These are phyloP conservation scores for Esox niger DNA, from an alignment of 2,113 vertebrate species.

Conservation along the genomic window DNA sequence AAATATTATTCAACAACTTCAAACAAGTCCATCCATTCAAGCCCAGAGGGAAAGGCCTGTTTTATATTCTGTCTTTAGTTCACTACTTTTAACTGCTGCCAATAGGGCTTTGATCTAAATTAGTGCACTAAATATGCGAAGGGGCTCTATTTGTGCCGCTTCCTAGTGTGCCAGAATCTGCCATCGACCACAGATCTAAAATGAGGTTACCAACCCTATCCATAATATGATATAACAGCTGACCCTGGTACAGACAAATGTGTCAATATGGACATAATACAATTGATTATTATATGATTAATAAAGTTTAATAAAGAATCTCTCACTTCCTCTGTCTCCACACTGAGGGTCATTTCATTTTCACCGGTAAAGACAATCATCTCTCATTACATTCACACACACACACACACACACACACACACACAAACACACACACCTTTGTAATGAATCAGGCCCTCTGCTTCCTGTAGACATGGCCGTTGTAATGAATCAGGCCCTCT, in stretches of 20 bases:
- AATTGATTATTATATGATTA: too few relatives aligned
- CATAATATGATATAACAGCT: neutral
- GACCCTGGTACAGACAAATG: neutral
- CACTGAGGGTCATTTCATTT: conserved; percentile 69
- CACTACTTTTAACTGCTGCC: neutral
- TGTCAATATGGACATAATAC: too few relatives aligned
- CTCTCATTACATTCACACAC: conserved; percentile 49
- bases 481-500: too few relatives aligned
- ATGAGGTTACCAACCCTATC: neutral
- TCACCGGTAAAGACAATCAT: conserved; percentile 73
- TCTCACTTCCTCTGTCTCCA: conserved; percentile 46
- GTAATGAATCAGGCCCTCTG: too few relatives aligned
- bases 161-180: neutral
- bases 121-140: too few relatives aligned
- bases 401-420: conserved; percentile 15
- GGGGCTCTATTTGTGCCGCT: too few relatives aligned
- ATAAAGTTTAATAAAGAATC: too few relatives aligned
- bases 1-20: conserved; percentile 5
- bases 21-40: neutral
- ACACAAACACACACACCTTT: conserved; percentile 29
- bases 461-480: too few relatives aligned
- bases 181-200: conserved; percentile 11
- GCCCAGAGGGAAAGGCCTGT: neutral
- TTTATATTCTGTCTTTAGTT: neutral
- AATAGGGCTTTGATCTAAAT: too few relatives aligned